A percentile compares a stretch with the other conserved stretches of the same genome.
These are phyloP conservation scores for Trachelipus rathkii DNA, from an alignment of 1,140 invertebrate species.

Conservation along the genomic window DNA sequence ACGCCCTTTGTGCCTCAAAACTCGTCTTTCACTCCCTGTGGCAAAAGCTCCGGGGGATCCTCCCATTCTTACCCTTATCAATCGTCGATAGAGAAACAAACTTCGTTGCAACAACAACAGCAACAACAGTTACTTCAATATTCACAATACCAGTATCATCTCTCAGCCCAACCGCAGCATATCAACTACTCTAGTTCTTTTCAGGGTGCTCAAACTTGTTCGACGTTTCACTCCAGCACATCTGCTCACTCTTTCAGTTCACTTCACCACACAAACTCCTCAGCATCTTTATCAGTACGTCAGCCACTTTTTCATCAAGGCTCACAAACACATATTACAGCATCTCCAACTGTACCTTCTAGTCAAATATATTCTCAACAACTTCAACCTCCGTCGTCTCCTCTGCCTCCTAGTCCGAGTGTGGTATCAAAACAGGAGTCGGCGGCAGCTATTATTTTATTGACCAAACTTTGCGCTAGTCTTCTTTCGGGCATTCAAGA, in stretches of 20 bases:
- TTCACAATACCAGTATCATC: not conserved
- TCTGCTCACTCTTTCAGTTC: not conserved
- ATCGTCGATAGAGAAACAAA: not conserved
- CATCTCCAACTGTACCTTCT: not conserved
- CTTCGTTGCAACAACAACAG: too few relatives aligned
- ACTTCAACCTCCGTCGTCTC: not conserved
- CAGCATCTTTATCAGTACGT: not conserved
- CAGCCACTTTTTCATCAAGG: slow-evolving; percentile 10
- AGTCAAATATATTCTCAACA: slow-evolving; percentile 34
- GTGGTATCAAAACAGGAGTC: slow-evolving; percentile 46
- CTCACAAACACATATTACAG: slow-evolving; percentile 19
- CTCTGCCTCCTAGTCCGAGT: not conserved
- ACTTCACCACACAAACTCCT: not conserved
- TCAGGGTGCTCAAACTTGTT: not conserved
- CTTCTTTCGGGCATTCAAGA: slow-evolving; percentile 58
- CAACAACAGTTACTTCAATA: too few relatives aligned
- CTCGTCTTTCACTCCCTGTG: not conserved
- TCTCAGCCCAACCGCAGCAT: not conserved
- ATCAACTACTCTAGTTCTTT: not conserved
- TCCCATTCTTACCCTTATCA: not conserved
- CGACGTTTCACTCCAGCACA: not conserved
- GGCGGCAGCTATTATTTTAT: slow-evolving; percentile 53
- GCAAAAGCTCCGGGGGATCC: not conserved
- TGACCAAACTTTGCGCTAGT: slow-evolving; percentile 55
- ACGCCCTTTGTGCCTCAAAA: not conserved